Conservation (phyloP, 2,888 invertebrate genomes). For the Hirtodrosophila duncani region DNA sequence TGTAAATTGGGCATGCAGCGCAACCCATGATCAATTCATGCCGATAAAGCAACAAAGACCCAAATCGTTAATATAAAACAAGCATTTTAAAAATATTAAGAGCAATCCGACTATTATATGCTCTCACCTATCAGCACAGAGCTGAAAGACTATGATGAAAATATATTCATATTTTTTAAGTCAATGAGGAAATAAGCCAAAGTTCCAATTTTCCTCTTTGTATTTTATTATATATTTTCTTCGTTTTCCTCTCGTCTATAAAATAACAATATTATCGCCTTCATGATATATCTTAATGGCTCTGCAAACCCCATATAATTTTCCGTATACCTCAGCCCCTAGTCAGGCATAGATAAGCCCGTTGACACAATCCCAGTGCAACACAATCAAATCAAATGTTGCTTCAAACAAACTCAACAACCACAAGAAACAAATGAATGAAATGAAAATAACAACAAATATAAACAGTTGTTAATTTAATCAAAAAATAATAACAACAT, state of each 20-base stretch:
- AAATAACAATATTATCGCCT: too few relatives aligned
- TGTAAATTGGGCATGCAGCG: slow-evolving; percentile 47
- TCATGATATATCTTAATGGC: too few relatives aligned
- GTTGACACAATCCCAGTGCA: slow-evolving; percentile 30
- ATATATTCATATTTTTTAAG: too few relatives aligned
- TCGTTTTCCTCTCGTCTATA: too few relatives aligned
- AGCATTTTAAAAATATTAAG: background rate
- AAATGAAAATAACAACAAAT: slow-evolving; percentile 5
- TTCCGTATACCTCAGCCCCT: too few relatives aligned
- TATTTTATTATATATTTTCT: too few relatives aligned
- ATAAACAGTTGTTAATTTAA: slow-evolving; percentile 52
- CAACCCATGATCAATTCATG: slow-evolving; percentile 42
- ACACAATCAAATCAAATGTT: slow-evolving; percentile 30
- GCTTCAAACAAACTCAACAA: slow-evolving; percentile 24
- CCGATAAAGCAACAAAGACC: slow-evolving; percentile 9
- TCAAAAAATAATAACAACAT: slow-evolving; percentile 26
- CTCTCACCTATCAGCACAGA: too few relatives aligned
- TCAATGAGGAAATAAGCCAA: too few relatives aligned
- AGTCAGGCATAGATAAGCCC: slow-evolving; percentile 4
- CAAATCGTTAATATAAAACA: slow-evolving; percentile 24
- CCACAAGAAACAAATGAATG: slow-evolving; percentile 8
- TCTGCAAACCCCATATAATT: too few relatives aligned
- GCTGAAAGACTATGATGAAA: too few relatives aligned
- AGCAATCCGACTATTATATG: too few relatives aligned
- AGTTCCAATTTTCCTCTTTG: too few relatives aligned